Evolutionary conservation across 2,113 vertebrate genomes (phyloP), one percentile per base, ranked within the genome.

Genomic region (Podiceps cristatus): DNA sequence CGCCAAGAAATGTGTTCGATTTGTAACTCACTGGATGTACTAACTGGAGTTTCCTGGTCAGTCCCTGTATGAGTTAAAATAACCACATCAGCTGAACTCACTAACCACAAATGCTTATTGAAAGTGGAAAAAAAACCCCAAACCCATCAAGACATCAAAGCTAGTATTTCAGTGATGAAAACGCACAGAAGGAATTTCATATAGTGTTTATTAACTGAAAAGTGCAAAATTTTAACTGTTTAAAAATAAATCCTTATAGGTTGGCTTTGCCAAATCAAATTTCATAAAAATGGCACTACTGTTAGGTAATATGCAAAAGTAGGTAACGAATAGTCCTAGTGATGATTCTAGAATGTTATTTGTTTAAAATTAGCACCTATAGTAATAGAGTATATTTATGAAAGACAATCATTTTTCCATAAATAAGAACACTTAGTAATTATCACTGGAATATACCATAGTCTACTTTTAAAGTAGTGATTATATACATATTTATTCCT

Each of bases 321-420:
- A 94, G 73, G 66, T 62, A 91, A 84, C 50, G 44, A 96, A 87
- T 72, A 89, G 22, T 78, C 94, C 88, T 96, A 95, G 97, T 98
- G 96, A 94, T 98, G 98, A 98, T 93, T 96, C 98, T 69, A 98
- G 89, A 97, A 95, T 85, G 28, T 12, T 81, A 80, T 56, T 75
- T 45, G 45, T 66, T 89, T 72, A 94, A 92, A 95, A 91, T 45
- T 68, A 96, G 96, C 80, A 97, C 80, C 93, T 91, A 79, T 14
- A 84, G 37, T 67, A 94, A 90, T 28, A 91, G 28, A 69, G 20
- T 29, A 45, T 50, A 88, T 77, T 90, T 77, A 94, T n/a, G 72
- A 97, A 88, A 79, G 78, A 95, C 86, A 97, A 83, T 58, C 8
- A 27, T 62, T 91, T 95, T 86, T 86, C 50, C 75, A 85, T 94